These are phyloP conservation scores for Lasioglossum morio DNA, from an alignment of 2,888 invertebrate species.

Conservation along the genomic window DNA sequence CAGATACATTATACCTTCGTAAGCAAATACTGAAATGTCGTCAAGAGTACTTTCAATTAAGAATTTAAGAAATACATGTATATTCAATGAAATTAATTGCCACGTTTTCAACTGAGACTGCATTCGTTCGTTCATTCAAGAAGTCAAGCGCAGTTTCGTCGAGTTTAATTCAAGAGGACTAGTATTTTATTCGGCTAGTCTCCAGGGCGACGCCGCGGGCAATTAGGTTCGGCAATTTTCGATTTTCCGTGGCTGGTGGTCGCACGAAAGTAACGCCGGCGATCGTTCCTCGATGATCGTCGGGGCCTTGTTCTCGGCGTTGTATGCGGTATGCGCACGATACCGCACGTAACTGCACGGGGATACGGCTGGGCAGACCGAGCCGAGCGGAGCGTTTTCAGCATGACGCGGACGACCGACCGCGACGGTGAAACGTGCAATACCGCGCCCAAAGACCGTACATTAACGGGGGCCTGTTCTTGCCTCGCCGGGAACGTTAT, in stretches of 20 bases:
- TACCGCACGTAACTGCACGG: not conserved
- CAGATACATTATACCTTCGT: too few relatives aligned
- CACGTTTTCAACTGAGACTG: too few relatives aligned
- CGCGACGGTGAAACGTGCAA: constrained; percentile 1
- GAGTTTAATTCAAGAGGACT: too few relatives aligned
- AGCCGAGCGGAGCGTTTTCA: constrained; percentile 27
- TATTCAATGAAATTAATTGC: too few relatives aligned
- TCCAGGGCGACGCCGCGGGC: not conserved
- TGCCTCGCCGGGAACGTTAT: constrained; percentile 31
- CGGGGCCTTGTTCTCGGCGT: not conserved
- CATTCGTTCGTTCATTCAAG: too few relatives aligned
- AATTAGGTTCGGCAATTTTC: constrained; percentile 66
- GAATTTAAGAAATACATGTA: too few relatives aligned
- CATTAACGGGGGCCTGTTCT: constrained; percentile 18
- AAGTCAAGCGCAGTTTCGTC: too few relatives aligned
- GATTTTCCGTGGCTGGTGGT: constrained; percentile 55
- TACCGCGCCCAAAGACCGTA: constrained; percentile 1
- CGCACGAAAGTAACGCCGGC: not conserved
- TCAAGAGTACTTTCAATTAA: too few relatives aligned
- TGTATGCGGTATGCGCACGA: constrained; percentile 11
- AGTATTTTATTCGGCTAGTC: too few relatives aligned
- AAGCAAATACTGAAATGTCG: too few relatives aligned
- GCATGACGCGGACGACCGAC: not conserved
- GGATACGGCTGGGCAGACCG: not conserved
- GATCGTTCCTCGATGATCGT: constrained; percentile 21